Base-by-base conservation (phyloP, 2,797 vertebrate species). In the Harpagifer antarcticus region DNA sequence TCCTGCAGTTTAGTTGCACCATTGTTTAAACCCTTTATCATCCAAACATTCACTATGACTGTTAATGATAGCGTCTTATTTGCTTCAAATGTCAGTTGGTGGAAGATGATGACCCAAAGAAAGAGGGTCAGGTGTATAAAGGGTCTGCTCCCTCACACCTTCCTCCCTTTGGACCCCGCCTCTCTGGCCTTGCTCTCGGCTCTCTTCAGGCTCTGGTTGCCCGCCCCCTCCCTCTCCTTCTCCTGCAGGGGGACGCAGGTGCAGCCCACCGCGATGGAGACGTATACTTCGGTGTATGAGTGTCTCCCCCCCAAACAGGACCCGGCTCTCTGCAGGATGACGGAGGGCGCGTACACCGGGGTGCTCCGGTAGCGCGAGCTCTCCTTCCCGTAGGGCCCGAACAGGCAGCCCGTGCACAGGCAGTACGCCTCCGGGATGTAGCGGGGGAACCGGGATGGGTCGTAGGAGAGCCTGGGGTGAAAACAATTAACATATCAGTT, bases 391-490 rank as follows among this genome's bases (percentile, higher is more conserved):
- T 78, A 83, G 0, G 93, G 84, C 1, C 96, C 96, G 0, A 90
- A 90, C 85, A 99, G 93, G 84, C 98, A 99, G 86, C 97, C 97
- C 15, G 94, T 93, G 87, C 98, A 99, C 87, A 99, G 93, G 61
- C 98, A 99, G 87, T 98, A 98, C 0, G 97, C 98, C 84, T 99
- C 97, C 0, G 98, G 98, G 75, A 99, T 96, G 88, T 95, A 96
- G 33, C 96, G 95, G 0, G 98, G 98, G 17, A 96, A 99, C 49
- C 98, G 88, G 14, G 88, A 78, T 0, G 96, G 94, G 77, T 98
- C 94, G 3, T 97, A 97, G 0, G 95, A 96, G 66, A 99, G 95
- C 86, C 98, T 99, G 74, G 20, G 33, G 33, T 7, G 8, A 52
- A 58, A 55, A 33, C 1, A 6, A 15, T 27, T 27, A 1, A 33